Evolutionary conservation across 2,888 invertebrate genomes (phyloP), one percentile per base, ranked within the genome.

Genomic region (Empis stercorea): DNA sequence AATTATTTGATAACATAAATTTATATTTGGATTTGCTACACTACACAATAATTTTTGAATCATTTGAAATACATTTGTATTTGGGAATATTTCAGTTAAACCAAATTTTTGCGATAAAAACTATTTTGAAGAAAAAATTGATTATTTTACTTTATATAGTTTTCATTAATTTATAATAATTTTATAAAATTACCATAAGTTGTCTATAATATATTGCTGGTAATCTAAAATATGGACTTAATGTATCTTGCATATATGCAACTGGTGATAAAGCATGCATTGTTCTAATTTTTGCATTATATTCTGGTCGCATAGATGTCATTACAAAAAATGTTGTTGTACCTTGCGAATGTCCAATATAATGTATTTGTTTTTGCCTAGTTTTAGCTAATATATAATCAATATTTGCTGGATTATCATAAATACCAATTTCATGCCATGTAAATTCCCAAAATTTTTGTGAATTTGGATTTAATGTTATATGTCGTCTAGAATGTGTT

Each of bases 371-470:
- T 6, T 63, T 44, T 38, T 73, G 66, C 0, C 70, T 66, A 0
- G 79, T 77, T 1, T 46, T 38, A 1, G 50, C 41, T 10, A 72
- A 51, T 3, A 76, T 70, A 55, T 74, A 72, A 57, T 83, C 75
- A 42, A 85, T 73, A 66, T 74, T 76, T 2, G 79, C 75, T 1
- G 82, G 79, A 11, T 82, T 56, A 62, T 84, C 84, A 55, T 72
- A 56, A 14, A 54, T 45, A 4, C 61, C 66, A 48, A 67, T 67
- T 53, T 68, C 63, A 50, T 68, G 62, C 79, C 81, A 91, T 45
- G 84, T 76, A 60, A 66, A 68, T n/a, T 55, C 47, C 68, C 68
- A 68, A 63, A 75, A 82, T 40, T 68, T 63, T 72, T 76, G 57
- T 48, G 74, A 65, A 1, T 54, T 55, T 0, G 69, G 61, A 20